Conservation (phyloP, 2,888 invertebrate species). For the Galeopsomyia nigrocyanea region DNA sequence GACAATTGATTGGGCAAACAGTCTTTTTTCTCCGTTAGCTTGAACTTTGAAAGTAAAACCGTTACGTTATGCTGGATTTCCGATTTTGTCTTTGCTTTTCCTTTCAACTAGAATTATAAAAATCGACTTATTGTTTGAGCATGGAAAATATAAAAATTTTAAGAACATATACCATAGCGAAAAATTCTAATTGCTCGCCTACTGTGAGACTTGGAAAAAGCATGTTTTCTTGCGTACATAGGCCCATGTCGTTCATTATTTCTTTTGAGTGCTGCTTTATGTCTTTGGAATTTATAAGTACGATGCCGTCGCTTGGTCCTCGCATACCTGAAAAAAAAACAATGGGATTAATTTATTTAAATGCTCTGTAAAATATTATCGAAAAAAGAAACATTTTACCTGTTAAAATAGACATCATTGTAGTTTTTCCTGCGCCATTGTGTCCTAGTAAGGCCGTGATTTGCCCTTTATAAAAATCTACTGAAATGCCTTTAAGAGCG, state of each 20-base stretch:
- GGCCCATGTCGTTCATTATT: conserved; percentile 80
- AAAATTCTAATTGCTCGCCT: conserved; percentile 83
- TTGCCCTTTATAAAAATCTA: conserved; percentile 82
- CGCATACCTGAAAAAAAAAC: conserved; percentile 70
- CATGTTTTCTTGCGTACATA: conserved; percentile 91
- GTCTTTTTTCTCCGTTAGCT: conserved; percentile 75
- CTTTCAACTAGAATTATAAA: conserved; percentile 72
- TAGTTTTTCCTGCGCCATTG: conserved; percentile 93
- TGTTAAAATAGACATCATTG: conserved; percentile 91
- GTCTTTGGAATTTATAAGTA: conserved; percentile 79
- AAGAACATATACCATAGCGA: conserved; percentile 75
- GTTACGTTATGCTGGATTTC: conserved; percentile 71
- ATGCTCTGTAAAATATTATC: background rate
- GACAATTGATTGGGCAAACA: conserved; percentile 77
- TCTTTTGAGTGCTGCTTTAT: conserved; percentile 75
- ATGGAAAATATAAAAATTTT: too few relatives aligned
- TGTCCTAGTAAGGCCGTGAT: conserved; percentile 85
- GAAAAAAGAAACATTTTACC: conserved; percentile 60
- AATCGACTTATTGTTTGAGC: too few relatives aligned
- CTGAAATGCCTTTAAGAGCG: conserved; percentile 52
- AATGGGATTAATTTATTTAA: background rate
- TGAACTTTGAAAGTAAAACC: conserved; percentile 71
- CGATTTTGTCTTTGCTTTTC: conserved; percentile 62
- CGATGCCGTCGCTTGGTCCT: conserved; percentile 77
- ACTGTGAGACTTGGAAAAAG: conserved; percentile 86